phyloP scores from a whole-genome alignment of 2,113 vertebrate species.

The Chitala chitala region DNA sequence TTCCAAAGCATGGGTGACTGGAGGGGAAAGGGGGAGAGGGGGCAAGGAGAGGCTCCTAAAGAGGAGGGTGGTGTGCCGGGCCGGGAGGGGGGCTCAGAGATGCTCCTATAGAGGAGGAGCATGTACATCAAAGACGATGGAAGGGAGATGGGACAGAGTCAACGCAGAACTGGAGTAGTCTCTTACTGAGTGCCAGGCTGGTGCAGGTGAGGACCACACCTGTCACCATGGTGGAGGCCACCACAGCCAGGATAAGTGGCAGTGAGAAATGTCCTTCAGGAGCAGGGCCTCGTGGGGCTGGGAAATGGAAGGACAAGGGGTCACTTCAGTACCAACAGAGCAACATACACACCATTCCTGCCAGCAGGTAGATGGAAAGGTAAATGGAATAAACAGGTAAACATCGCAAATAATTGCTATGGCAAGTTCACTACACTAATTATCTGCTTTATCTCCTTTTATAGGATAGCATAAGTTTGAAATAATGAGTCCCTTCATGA shows the following conservation, averaged over 20 bases:
- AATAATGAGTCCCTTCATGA: no score
- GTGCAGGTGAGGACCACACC: conserved; percentile 71
- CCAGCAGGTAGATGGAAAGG: no score
- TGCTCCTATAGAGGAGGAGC: not conserved
- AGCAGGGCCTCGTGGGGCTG: conserved; percentile 46
- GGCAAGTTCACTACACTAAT: no score
- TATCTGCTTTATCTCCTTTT: no score
- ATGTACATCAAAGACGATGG: conserved; percentile 57
- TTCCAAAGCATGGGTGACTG: not conserved
- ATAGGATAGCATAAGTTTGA: no score
- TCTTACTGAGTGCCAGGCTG: conserved; percentile 80
- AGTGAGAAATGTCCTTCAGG: conserved; percentile 63
- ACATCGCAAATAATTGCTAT: no score
- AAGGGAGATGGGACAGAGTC: conserved; percentile 61
- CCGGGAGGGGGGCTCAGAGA: not conserved
- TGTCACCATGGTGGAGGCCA: conserved; percentile 67
- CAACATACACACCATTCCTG: not conserved
- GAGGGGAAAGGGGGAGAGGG: not conserved
- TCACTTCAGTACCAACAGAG: not conserved
- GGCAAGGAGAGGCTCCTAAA: not conserved
- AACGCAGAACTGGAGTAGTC: conserved; percentile 57
- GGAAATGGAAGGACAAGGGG: not conserved
- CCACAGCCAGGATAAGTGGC: conserved; percentile 72
- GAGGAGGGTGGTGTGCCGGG: not conserved
- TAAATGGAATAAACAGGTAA: no score